Conservation (phyloP, 1,140 invertebrate species). For the Drosophila mojavensis region DNA sequence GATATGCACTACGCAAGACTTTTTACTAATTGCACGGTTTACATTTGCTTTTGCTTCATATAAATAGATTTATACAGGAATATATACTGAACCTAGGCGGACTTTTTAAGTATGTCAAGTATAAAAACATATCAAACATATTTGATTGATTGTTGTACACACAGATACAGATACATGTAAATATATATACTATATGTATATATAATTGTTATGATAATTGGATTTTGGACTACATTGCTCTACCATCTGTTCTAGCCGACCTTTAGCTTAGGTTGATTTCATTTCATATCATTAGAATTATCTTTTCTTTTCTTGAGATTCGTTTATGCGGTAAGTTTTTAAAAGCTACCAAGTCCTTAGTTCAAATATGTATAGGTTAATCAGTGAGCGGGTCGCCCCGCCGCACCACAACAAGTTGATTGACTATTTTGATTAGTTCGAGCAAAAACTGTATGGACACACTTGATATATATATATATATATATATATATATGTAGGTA, state of each 20-base stretch:
- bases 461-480: conserved; percentile 18
- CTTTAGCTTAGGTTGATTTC: conserved; percentile 8
- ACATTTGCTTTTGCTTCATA: conserved; percentile 30
- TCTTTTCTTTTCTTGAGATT: conserved; percentile 53
- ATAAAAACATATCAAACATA: conserved; percentile 68
- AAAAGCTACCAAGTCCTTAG: conserved; percentile 78
- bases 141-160: conserved; percentile 70
- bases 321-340: conserved; percentile 66
- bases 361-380: conserved; percentile 79
- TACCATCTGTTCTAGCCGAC: conserved; percentile 17
- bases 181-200: conserved; percentile 11
- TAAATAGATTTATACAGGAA: neutral
- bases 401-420: conserved; percentile 62
- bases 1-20: conserved; percentile 71
- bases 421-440: conserved; percentile 68
- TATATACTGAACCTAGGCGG: conserved; percentile 48
- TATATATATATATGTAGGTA: neutral
- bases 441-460: conserved; percentile 68
- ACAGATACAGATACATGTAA: conserved; percentile 31
- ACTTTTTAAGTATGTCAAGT: conserved; percentile 23
- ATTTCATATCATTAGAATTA: neutral
- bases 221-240: conserved; percentile 20
- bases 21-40: conserved; percentile 78
- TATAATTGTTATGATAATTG: conserved; percentile 38
- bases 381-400: conserved; percentile 48